These are phyloP conservation scores for Gortyna flavago DNA, from an alignment of 2,888 invertebrate species.

Conservation along the genomic window DNA sequence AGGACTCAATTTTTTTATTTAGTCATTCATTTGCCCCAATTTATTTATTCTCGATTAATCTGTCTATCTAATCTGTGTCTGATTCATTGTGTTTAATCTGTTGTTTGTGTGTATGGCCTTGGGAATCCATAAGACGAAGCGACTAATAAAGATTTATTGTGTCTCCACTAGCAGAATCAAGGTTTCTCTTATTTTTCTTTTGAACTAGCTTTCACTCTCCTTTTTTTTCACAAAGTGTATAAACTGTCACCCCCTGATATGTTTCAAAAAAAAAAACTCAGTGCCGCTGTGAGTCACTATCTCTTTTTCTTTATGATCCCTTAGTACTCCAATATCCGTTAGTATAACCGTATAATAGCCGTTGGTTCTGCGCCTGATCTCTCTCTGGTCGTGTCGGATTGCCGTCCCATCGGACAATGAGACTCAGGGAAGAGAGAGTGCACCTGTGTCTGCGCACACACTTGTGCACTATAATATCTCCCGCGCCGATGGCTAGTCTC, in stretches of 20 bases:
- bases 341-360: too few relatives aligned
- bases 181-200: background rate
- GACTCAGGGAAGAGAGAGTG: too few relatives aligned
- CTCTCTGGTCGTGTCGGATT: too few relatives aligned
- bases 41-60: background rate
- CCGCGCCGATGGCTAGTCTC: too few relatives aligned
- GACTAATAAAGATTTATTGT: slow-evolving; percentile 14
- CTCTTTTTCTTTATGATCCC: background rate
- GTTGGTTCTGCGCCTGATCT: too few relatives aligned
- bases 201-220: background rate
- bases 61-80: too few relatives aligned
- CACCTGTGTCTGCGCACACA: too few relatives aligned
- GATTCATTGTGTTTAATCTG: background rate
- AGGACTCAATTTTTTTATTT: slow-evolving; percentile 1
- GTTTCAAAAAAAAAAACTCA: background rate
- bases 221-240: background rate
- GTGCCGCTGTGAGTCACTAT: too few relatives aligned
- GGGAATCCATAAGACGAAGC: background rate
- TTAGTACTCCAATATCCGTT: too few relatives aligned
- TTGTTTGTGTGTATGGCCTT: slow-evolving; percentile 12
- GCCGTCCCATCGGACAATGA: too few relatives aligned
- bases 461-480: too few relatives aligned
- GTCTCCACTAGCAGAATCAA: background rate
- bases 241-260: background rate
- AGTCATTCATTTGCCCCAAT: slow-evolving; percentile 9